Base-by-base conservation (phyloP, 2,113 vertebrate species). In the Nymphicus hollandicus region DNA sequence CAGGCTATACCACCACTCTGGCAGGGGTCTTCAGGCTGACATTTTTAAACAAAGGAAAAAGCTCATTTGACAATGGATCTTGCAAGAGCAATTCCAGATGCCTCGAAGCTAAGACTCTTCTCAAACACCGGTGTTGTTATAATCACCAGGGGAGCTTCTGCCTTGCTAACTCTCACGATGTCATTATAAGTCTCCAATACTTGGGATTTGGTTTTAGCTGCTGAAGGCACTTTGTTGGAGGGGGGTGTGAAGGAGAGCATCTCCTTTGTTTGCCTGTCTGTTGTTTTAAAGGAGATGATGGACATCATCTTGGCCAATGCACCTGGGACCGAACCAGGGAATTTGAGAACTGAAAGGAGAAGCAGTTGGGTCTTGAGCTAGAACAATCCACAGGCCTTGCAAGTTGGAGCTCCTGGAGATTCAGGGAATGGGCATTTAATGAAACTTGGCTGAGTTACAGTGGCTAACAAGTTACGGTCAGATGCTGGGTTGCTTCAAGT, bases 21-120 rank as follows among this genome's bases (percentile, higher is more conserved):
- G 94, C 96, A 96, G 95, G 94, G 96, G 96, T 96, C 96, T 97
- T 96, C 7, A 80, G 94, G 78, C 95, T 97, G 96, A 97, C 95
- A 96, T 97, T 97, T 97, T 95, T 95, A 96, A 97, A 97, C 95
- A 97, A 97, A 97, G 79, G 94, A 61, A 97, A 95, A 89, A 63
- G 84, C 96, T 96, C 93, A 77, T 94, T 96, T 96, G 95, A 95
- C 95, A 97, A 96, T 97, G 94, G 94, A 77, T 97, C 95, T 97
- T 95, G 93, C 94, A 95, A 97, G 95, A 96, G 87, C 94, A 93
- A 94, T 96, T 96, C 93, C 95, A 97, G 93, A 96, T 97, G 96
- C 95, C 95, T 95, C 53, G 91, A 92, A 97, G 95, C 87, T 2
- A 94, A 73, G 84, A 15, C 81, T 95, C 93, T 91, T 95, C 93